Evolutionary conservation across 2,888 invertebrate species (phyloP).

Genomic region (Cactoblastis cactorum): DNA sequence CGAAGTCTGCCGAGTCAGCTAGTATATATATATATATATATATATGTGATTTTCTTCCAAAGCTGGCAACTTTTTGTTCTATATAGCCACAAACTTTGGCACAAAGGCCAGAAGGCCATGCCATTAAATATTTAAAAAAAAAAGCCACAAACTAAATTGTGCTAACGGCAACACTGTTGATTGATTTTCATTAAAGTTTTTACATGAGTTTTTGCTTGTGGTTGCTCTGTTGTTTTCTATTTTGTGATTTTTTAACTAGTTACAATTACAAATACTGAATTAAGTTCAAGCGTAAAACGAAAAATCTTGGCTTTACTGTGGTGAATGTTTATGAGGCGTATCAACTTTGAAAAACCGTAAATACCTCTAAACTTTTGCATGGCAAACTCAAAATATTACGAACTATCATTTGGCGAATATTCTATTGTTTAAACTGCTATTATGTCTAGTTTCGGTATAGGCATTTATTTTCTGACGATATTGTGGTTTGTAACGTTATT

Average conservation of each 20-base stretch:
- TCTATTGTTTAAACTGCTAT: constrained; percentile 15
- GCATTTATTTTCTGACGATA: constrained; percentile 82
- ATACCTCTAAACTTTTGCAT: constrained; percentile 40
- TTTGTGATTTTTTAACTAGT: not conserved
- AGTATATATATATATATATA: no score
- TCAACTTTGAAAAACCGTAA: constrained; percentile 37
- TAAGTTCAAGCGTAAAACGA: not conserved
- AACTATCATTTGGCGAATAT: constrained; percentile 15
- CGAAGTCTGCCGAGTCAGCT: no score
- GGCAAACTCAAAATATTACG: constrained; percentile 21
- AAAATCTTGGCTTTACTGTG: constrained; percentile 8
- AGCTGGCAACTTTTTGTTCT: no score
- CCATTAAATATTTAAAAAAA: no score
- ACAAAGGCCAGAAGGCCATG: no score
- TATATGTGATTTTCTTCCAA: no score
- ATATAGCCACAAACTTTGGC: no score
- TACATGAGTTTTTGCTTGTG: not conserved
- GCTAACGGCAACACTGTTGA: no score
- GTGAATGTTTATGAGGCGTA: constrained; percentile 31
- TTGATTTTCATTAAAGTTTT: not conserved
- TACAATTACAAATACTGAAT: not conserved
- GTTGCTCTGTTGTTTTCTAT: not conserved
- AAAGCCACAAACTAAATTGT: no score
- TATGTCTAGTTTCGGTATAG: constrained; percentile 80
- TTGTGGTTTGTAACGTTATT: constrained; percentile 82